Evolutionary conservation across 64 coral and sea anemone species (phyloP).

Genomic region (Trachythela sp.): DNA sequence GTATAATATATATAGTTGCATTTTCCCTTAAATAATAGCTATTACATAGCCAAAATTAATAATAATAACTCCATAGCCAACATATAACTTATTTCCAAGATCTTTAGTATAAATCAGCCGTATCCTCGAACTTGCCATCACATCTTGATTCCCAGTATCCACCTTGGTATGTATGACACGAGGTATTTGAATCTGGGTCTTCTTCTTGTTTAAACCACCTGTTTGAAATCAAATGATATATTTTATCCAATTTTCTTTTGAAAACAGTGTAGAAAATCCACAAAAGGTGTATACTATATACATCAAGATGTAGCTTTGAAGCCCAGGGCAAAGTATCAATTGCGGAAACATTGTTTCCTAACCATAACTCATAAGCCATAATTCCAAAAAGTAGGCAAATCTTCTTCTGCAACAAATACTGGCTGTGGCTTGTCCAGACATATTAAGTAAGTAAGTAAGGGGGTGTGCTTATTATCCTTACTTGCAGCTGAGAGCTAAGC

Average conservation of each 20-base stretch:
- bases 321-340: too few species aligned
- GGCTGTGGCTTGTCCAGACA: too few species aligned
- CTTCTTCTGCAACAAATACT: too few species aligned
- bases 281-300: too few species aligned
- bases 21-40: neutral
- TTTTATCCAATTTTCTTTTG: neutral
- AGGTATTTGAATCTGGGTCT: constrained; percentile 6
- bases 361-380: too few species aligned
- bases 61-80: neutral
- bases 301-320: too few species aligned
- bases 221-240: neutral
- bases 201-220: constrained; percentile 13
- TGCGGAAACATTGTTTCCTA: too few species aligned
- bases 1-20: neutral
- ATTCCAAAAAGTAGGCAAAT: too few species aligned
- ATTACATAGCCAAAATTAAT: neutral
- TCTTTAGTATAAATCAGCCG: neutral
- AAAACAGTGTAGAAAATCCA: neutral
- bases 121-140: neutral
- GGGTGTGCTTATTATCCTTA: too few species aligned
- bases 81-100: neutral
- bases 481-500: too few species aligned
- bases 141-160: neutral
- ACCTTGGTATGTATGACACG: neutral
- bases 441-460: too few species aligned